These are phyloP conservation scores for Lethrus apterus DNA, from an alignment of 1,140 invertebrate genomes.

Conservation along the genomic window DNA sequence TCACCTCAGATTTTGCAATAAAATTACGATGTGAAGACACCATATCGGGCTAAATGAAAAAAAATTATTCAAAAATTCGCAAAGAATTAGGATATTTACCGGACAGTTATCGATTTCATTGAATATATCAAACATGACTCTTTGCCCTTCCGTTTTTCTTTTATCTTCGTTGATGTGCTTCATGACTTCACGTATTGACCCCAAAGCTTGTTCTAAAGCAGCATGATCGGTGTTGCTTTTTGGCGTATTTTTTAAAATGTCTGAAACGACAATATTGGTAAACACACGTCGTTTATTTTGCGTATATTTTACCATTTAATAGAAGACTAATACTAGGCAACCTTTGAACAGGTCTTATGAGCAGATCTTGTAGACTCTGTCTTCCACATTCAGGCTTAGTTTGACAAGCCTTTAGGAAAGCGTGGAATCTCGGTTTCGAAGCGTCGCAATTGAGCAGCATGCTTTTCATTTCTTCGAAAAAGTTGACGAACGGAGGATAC, in stretches of 20 bases:
- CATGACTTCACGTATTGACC: conserved; percentile 86
- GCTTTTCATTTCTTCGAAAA: conserved; percentile 94
- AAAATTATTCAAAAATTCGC: background rate
- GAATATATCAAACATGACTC: conserved; percentile 95
- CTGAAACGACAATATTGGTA: conserved; percentile 41
- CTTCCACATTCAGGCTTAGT: conserved; percentile 89
- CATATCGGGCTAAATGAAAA: conserved; percentile 60
- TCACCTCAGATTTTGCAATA: conserved; percentile 79
- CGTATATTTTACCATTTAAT: conserved; percentile 79
- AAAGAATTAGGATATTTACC: conserved; percentile 45
- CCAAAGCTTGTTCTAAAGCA: conserved; percentile 77
- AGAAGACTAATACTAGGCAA: conserved; percentile 91
- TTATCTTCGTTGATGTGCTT: conserved; percentile 96
- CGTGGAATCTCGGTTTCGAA: conserved; percentile 91
- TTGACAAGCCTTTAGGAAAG: conserved; percentile 94
- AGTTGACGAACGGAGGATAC: conserved; percentile 97
- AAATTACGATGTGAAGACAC: conserved; percentile 88
- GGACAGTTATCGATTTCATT: conserved; percentile 98
- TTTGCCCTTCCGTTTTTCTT: conserved; percentile 86
- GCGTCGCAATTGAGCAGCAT: conserved; percentile 83
- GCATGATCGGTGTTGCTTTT: conserved; percentile 79
- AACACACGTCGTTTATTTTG: conserved; percentile 18
- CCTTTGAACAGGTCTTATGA: conserved; percentile 94
- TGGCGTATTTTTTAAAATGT: conserved; percentile 86
- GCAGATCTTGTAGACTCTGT: conserved; percentile 87